Conservation (phyloP, 2,888 invertebrate genomes). For the Coecobrya sp. region DNA sequence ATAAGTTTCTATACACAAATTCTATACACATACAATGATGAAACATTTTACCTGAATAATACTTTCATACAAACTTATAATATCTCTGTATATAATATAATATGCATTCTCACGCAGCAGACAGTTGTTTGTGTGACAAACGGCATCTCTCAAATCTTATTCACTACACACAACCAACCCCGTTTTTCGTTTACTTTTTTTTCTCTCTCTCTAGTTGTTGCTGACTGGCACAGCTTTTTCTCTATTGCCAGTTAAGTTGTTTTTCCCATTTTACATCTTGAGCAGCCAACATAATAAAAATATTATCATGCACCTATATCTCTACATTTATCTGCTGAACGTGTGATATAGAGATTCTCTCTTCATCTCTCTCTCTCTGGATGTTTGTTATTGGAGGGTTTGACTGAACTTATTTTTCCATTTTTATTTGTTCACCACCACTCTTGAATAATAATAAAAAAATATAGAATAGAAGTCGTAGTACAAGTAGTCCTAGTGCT, state of each 20-base stretch:
- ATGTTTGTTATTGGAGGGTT: constrained; percentile 6
- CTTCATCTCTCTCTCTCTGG: not conserved
- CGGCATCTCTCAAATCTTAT: constrained; percentile 1
- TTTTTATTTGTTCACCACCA: not conserved
- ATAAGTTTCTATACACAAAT: not conserved
- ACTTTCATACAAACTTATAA: constrained; percentile 33
- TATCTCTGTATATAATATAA: too few relatives aligned
- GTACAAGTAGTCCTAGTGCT: not conserved
- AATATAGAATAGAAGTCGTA: not conserved
- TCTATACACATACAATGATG: too few relatives aligned
- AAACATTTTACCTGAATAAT: not conserved
- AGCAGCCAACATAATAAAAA: not conserved
- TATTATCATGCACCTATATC: constrained; percentile 23
- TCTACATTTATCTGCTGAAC: not conserved
- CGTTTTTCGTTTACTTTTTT: constrained; percentile 11
- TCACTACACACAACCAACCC: not conserved
- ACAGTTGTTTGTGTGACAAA: constrained; percentile 28
- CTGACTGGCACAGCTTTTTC: constrained; percentile 11
- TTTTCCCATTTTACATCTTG: not conserved
- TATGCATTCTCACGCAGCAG: not conserved
- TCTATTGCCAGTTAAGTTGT: not conserved
- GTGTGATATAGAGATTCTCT: constrained; percentile 24
- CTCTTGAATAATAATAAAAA: not conserved
- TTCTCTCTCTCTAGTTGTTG: too few relatives aligned
- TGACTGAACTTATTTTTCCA: constrained; percentile 7